A percentile compares a stretch with the other conserved stretches of the same genome.
Evolutionary conservation across 2,113 vertebrate species (phyloP).

Genomic region (Tursiops truncatus): DNA sequence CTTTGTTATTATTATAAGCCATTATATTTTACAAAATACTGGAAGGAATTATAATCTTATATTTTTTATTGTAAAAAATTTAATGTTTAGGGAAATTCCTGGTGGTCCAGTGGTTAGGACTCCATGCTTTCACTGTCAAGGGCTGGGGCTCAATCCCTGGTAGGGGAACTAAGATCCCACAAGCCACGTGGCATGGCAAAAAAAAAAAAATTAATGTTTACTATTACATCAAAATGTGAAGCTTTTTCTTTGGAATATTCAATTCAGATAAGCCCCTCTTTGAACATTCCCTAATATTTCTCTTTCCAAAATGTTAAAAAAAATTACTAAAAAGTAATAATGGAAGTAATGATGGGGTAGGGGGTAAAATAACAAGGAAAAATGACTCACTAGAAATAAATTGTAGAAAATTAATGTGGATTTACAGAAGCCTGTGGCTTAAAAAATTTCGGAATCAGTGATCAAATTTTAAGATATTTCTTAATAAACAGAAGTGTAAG

Average conservation of each 20-base stretch:
- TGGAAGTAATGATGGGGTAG: not conserved
- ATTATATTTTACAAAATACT: not conserved
- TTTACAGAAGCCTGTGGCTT: not conserved
- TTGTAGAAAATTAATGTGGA: not conserved
- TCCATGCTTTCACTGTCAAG: no score
- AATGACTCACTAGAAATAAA: not conserved
- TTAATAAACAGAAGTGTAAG: not conserved
- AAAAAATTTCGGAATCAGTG: not conserved
- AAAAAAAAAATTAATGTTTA: constrained; percentile 26
- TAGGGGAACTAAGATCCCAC: no score
- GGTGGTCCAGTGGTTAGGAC: no score
- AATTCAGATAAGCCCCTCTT: not conserved
- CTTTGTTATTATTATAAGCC: not conserved
- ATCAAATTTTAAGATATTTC: not conserved
- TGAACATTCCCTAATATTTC: not conserved
- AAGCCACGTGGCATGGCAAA: no score
- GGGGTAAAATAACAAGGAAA: not conserved
- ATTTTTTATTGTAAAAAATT: constrained; percentile 36
- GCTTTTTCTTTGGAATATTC: constrained; percentile 1
- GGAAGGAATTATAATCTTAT: not conserved
- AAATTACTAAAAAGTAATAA: not conserved
- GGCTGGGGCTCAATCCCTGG: no score
- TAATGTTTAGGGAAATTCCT: not conserved
- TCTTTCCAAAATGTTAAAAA: constrained; percentile 15
- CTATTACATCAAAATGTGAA: not conserved